A percentile compares a stretch with the other conserved stretches of the same genome.
phyloP scores from a whole-genome alignment of 1,140 invertebrate genomes.

The Macrotrachela quadricornifera region DNA sequence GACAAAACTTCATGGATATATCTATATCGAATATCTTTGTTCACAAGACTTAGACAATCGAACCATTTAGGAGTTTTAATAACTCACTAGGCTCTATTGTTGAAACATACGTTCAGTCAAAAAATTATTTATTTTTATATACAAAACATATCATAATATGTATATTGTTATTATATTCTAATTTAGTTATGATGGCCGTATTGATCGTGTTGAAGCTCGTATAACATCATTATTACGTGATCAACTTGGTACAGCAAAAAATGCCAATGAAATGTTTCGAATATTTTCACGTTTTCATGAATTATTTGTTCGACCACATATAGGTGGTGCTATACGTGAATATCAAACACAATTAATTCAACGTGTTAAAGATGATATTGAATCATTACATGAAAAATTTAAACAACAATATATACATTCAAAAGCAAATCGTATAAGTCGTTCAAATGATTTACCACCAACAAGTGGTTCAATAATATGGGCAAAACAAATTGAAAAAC shows the following conservation, averaged over 20 bases:
- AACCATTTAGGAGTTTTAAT: too few species aligned
- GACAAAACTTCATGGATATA: too few species aligned
- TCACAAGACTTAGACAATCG: too few species aligned
- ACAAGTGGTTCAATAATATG: conserved; percentile 80
- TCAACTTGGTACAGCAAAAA: conserved; percentile 87
- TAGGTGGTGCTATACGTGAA: conserved; percentile 87
- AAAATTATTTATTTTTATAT: background rate
- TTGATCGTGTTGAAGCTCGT: conserved; percentile 82
- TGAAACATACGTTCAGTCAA: background rate
- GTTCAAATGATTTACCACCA: conserved; percentile 73
- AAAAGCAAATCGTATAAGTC: conserved; percentile 59
- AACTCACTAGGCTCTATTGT: background rate
- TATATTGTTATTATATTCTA: background rate
- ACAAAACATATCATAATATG: background rate
- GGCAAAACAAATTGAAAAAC: conserved; percentile 56
- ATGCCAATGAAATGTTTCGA: conserved; percentile 98
- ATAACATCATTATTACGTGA: conserved; percentile 87
- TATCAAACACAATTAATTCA: conserved; percentile 98
- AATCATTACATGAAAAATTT: conserved; percentile 87
- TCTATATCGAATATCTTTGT: too few species aligned
- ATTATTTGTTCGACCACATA: conserved; percentile 88
- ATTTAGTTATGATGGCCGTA: conserved; percentile 91
- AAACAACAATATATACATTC: conserved; percentile 61
- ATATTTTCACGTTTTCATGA: conserved; percentile 96
- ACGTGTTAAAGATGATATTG: conserved; percentile 94